Evolutionary conservation across 2,797 vertebrate species (phyloP), one percentile per base, ranked within the genome.

Genomic region (Enteromius afrohamiltoni): DNA sequence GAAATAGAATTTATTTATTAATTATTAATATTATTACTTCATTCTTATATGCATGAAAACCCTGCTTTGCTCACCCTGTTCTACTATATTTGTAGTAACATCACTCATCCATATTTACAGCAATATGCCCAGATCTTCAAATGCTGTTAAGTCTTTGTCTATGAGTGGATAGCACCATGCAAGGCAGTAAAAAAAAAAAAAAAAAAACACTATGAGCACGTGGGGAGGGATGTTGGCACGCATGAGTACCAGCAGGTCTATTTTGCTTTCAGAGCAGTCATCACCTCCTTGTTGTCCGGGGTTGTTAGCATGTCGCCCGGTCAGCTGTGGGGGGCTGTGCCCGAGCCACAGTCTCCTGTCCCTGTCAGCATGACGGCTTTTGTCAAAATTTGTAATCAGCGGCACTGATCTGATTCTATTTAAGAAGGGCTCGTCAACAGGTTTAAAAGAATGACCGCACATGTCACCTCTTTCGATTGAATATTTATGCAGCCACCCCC

Each of bases 401-500:
- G n/a, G 86, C 26, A 45, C 86, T 93, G 92, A 93, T 92, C 92
- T 92, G 84, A 85, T 89, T 93, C 94, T 94, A 93, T 95, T 94
- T 94, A 92, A 92, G 92, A 94, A 87, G 88, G 85, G 82, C 87
- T 83, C 86, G 91, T 93, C 92, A 93, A 93, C 91, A 92, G 86
- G 90, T 93, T 93, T 89, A 89, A 92, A 91, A 88, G 84, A 82
- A 86, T 85, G 86, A 86, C 87, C 83, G 83, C 91, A 91, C 91
- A 90, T 91, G 92, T 92, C 91, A 89, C 89, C 86, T 90, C 90
- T 89, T 91, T 88, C 88, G 64, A 91, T 89, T 91, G 86, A 93
- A 92, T 94, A 93, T 92, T 92, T 93, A 91, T 86, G 87, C 87
- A 31, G 69, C 34, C 51, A 14, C 67, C 79, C 53, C 49, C 80